Percentiles rank a stretch among this genome's conserved stretches.
Conservation (phyloP, 1,140 invertebrate genomes). For the Oppia nitens region DNA sequence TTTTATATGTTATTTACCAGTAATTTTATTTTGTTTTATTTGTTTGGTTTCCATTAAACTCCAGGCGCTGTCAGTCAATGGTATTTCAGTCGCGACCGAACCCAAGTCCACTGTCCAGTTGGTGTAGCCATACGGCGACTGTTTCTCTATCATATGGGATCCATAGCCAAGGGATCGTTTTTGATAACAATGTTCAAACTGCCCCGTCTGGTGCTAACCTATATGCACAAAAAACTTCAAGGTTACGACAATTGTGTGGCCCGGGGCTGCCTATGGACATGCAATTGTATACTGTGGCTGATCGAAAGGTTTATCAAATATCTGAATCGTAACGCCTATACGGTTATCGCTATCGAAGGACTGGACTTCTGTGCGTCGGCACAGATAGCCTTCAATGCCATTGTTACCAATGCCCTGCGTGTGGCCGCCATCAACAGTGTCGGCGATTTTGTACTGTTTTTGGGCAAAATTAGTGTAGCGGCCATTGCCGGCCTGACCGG, state of each 20-base stretch:
- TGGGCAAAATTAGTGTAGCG: conserved; percentile 72
- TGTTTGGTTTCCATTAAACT: too few species aligned
- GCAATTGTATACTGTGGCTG: conserved; percentile 51
- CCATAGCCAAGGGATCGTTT: conserved; percentile 54
- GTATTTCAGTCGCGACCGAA: conserved; percentile 60
- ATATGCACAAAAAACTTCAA: conserved; percentile 27
- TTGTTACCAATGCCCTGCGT: conserved; percentile 65
- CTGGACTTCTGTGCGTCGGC: conserved; percentile 47
- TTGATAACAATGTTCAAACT: conserved; percentile 52
- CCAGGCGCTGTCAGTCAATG: conserved; percentile 49
- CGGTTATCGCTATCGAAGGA: conserved; percentile 56
- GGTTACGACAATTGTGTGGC: conserved; percentile 11
- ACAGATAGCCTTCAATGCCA: conserved; percentile 53
- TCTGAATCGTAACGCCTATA: conserved; percentile 56
- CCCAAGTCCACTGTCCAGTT: conserved; percentile 38
- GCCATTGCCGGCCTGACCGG: conserved; percentile 55
- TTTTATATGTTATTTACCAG: too few species aligned
- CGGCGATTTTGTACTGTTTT: conserved; percentile 82
- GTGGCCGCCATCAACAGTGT: conserved; percentile 83
- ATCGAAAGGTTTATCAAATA: conserved; percentile 55
- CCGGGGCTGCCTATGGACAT: conserved; percentile 34
- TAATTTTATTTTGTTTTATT: too few species aligned
- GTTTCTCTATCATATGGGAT: conserved; percentile 51
- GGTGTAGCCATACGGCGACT: conserved; percentile 37
- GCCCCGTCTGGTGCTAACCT: conserved; percentile 38